Conservation (phyloP, 2,888 invertebrate species). For the Nebria brevicollis region DNA sequence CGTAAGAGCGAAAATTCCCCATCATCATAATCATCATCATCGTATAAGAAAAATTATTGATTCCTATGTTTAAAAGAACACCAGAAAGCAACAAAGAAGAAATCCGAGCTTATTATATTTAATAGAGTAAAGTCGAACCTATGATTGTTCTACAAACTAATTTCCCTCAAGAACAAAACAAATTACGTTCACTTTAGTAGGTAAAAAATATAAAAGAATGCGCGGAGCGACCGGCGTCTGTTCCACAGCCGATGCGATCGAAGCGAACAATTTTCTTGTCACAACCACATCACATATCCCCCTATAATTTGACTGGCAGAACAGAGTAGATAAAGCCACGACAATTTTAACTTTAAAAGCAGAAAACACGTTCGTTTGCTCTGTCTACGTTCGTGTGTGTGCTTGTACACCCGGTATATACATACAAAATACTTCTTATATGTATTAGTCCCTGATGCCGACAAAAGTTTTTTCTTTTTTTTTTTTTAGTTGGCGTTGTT, state of each 20-base stretch:
- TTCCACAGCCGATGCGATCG: slow-evolving; percentile 21
- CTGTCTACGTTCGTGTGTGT: not conserved
- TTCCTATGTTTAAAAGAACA: slow-evolving; percentile 9
- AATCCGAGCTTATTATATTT: slow-evolving; percentile 37
- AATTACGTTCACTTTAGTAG: slow-evolving; percentile 37
- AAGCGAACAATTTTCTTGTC: slow-evolving; percentile 39
- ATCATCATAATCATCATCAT: not conserved
- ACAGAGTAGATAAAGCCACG: slow-evolving; percentile 37
- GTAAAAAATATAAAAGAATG: slow-evolving; percentile 27
- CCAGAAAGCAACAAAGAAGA: not conserved
- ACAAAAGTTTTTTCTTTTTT: slow-evolving; percentile 6
- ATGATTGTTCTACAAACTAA: slow-evolving; percentile 46
- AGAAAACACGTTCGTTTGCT: slow-evolving; percentile 23
- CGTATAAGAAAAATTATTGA: slow-evolving; percentile 8
- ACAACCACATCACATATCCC: slow-evolving; percentile 37
- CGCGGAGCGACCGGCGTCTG: slow-evolving; percentile 22
- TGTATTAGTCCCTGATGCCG: slow-evolving; percentile 7
- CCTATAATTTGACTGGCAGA: slow-evolving; percentile 44
- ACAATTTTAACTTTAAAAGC: slow-evolving; percentile 44
- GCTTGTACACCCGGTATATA: slow-evolving; percentile 17
- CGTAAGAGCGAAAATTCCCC: slow-evolving; percentile 11
- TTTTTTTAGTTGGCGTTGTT: not conserved
- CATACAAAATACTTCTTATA: not conserved
- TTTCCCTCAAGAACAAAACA: slow-evolving; percentile 44
- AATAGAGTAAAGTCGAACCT: slow-evolving; percentile 42